phyloP scores from a whole-genome alignment of 2,113 vertebrate species.

The Gnathonemus longibarbis region DNA sequence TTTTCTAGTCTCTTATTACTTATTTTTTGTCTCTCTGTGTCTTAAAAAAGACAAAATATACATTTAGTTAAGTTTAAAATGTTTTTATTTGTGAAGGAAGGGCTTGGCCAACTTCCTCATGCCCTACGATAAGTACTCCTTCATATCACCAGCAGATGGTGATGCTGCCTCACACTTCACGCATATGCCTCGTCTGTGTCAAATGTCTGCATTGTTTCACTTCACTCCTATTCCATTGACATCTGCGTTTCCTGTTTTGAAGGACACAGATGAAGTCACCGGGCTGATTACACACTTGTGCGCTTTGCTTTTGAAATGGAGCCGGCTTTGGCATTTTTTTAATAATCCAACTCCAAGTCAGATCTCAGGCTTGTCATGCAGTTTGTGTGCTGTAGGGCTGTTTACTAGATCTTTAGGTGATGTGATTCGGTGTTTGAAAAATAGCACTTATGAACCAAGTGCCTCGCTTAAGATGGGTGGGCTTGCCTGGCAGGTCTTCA shows the following conservation, averaged over 20 bases:
- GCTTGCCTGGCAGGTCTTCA: neutral
- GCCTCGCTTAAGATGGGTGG: neutral
- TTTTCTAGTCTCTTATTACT: neutral
- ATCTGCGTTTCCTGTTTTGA: neutral
- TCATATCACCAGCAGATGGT: neutral
- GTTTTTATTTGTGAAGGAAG: neutral
- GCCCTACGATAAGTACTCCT: neutral
- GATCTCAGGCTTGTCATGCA: neutral
- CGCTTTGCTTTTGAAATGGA: neutral
- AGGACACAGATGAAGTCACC: neutral
- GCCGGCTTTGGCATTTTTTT: neutral
- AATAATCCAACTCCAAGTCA: neutral
- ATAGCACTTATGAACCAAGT: neutral
- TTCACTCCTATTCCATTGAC: neutral
- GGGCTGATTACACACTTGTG: neutral
- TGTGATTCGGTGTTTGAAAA: neutral
- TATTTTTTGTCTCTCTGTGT: neutral
- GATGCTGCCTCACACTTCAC: neutral
- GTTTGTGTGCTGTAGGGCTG: neutral
- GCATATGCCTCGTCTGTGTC: neutral
- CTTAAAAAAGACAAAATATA: neutral
- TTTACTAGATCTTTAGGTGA: neutral
- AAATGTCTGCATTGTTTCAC: neutral
- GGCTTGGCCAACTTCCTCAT: neutral
- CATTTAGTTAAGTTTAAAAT: neutral